phyloP scores from a whole-genome alignment of 2,113 vertebrate genomes.

The Hiodon alosoides region DNA sequence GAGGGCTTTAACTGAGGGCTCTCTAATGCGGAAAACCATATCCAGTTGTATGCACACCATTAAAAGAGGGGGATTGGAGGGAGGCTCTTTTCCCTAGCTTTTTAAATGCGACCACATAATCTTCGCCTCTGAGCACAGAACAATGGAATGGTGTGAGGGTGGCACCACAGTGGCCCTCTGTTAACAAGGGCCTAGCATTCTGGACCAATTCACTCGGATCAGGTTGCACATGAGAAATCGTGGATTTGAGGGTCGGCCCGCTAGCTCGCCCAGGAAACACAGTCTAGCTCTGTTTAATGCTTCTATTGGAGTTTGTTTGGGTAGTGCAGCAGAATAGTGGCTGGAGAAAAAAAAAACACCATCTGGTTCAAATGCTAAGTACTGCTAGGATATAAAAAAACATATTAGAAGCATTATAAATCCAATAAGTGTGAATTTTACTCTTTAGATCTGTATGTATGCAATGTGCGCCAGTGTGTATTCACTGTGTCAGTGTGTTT shows the following conservation, averaged over 20 bases:
- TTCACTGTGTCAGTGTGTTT: background rate
- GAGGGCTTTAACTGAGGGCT: slow-evolving; percentile 44
- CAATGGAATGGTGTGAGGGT: slow-evolving; percentile 57
- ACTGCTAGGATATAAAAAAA: too few species aligned
- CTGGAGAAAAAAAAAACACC: background rate
- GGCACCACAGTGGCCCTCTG: slow-evolving; percentile 49
- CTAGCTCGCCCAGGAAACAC: background rate
- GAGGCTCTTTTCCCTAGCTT: slow-evolving; percentile 42
- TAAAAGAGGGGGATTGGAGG: slow-evolving; percentile 31
- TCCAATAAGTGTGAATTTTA: too few species aligned
- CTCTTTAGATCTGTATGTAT: background rate
- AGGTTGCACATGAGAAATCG: slow-evolving; percentile 49
- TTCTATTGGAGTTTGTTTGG: background rate
- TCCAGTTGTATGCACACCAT: slow-evolving; percentile 49
- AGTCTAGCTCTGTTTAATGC: background rate
- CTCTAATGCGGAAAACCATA: slow-evolving; percentile 47
- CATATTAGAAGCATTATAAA: too few species aligned
- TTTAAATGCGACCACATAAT: slow-evolving; percentile 60
- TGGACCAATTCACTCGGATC: slow-evolving; percentile 44
- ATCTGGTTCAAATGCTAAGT: background rate
- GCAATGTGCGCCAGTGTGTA: background rate
- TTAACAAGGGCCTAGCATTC: slow-evolving; percentile 43
- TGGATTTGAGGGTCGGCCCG: slow-evolving; percentile 30
- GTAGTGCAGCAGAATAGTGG: too few species aligned
- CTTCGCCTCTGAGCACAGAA: slow-evolving; percentile 48